phyloP scores from a whole-genome alignment of 2,797 vertebrate species.

The Nothura maculosa region DNA sequence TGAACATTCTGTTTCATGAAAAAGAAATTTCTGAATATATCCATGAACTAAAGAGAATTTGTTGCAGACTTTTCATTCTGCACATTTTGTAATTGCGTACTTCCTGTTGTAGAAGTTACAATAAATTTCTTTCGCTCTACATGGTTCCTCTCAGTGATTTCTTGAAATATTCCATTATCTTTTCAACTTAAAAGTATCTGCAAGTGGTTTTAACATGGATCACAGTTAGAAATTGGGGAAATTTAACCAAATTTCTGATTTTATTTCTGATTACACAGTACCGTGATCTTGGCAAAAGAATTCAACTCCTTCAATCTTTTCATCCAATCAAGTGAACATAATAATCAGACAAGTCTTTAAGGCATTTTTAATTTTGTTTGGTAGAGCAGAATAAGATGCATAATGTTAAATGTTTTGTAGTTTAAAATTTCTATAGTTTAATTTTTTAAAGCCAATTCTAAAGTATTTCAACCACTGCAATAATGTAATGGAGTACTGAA shows the following conservation, averaged over 20 bases:
- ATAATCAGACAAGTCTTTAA: fast-evolving
- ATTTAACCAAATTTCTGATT: neutral
- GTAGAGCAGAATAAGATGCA: neutral
- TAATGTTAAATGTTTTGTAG: neutral
- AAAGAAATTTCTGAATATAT: neutral
- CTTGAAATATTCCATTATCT: neutral
- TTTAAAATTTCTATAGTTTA: neutral
- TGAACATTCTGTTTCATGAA: neutral
- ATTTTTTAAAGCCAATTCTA: neutral
- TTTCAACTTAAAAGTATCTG: neutral
- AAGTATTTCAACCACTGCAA: neutral
- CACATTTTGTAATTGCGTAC: constrained; percentile 8
- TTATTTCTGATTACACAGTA: neutral
- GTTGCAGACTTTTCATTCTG: constrained; percentile 10
- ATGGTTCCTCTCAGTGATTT: neutral
- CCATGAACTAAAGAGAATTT: neutral
- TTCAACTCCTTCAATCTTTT: fast-evolving
- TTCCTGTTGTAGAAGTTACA: neutral
- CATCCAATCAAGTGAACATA: neutral
- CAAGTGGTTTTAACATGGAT: neutral
- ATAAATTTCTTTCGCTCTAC: neutral
- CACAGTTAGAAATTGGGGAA: neutral
- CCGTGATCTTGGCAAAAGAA: neutral
- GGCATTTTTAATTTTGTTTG: neutral
- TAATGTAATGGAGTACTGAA: neutral